Evolutionary conservation across 2,888 invertebrate genomes (phyloP).

Genomic region (Eudasyphora cyanicolor): DNA sequence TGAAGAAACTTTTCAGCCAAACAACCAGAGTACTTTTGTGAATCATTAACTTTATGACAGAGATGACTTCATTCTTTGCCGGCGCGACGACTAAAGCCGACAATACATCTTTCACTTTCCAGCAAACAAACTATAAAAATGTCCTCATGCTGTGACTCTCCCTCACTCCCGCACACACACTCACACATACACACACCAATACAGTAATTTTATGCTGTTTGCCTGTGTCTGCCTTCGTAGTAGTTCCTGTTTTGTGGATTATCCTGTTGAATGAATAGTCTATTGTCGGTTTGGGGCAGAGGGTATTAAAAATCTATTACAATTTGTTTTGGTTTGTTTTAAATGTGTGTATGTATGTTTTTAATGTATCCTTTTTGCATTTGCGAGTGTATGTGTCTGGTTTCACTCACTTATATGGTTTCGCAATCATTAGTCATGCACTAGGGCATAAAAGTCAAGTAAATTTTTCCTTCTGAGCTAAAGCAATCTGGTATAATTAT

Average conservation of each 20-base stretch:
- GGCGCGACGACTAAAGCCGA: neutral
- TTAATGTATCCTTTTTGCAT: neutral
- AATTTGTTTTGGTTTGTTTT: neutral
- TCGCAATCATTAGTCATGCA: conserved; percentile 32
- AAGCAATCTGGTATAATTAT: too few relatives aligned
- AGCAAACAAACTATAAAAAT: conserved; percentile 16
- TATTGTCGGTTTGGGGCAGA: neutral
- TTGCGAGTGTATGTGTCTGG: neutral
- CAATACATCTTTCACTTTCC: neutral
- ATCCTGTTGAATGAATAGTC: conserved; percentile 9
- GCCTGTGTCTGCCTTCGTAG: neutral
- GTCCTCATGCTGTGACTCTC: too few relatives aligned
- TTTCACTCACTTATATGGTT: conserved; percentile 2
- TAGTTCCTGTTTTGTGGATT: conserved; percentile 20
- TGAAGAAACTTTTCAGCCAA: neutral
- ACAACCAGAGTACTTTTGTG: neutral
- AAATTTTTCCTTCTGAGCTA: too few relatives aligned
- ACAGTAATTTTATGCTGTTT: neutral
- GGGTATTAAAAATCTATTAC: conserved; percentile 18
- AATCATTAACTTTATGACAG: conserved; percentile 10
- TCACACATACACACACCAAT: neutral
- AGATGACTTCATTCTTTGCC: conserved; percentile 29
- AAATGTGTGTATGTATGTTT: neutral
- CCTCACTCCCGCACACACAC: neutral
- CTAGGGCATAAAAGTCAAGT: conserved; percentile 14